phyloP scores from a whole-genome alignment of 2,113 vertebrate genomes.

The Cephalopholis sonnerati region DNA sequence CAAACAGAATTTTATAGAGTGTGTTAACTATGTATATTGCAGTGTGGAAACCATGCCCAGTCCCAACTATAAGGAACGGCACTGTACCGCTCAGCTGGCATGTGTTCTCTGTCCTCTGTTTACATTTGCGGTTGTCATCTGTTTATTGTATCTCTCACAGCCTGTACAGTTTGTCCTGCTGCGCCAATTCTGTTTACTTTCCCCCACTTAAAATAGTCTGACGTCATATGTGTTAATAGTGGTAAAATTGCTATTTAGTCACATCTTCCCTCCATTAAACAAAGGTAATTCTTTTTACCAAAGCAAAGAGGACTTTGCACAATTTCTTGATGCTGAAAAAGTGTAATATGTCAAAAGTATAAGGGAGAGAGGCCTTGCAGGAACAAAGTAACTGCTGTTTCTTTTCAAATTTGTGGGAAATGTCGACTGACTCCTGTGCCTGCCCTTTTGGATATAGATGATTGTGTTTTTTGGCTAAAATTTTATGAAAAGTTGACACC shows the following conservation, averaged over 20 bases:
- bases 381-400: neutral
- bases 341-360: neutral
- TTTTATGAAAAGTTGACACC: neutral
- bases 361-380: neutral
- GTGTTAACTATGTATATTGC: neutral
- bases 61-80: neutral
- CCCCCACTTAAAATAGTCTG: neutral
- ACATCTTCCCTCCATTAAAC: neutral
- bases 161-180: conserved; percentile 8
- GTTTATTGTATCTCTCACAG: conserved; percentile 17
- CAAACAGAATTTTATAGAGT: neutral
- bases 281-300: neutral
- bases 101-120: conserved; percentile 9
- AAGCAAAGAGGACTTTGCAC: neutral
- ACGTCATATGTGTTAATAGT: neutral
- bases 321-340: neutral
- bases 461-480: neutral
- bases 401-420: neutral
- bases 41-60: neutral
- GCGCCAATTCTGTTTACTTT: neutral
- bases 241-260: neutral
- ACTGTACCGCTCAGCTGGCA: neutral
- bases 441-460: neutral
- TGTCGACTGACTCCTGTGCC: neutral
- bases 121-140: conserved; percentile 15